Percentiles rank a stretch among this genome's conserved stretches.
Evolutionary conservation across 2,888 invertebrate species (phyloP).

Genomic region (Chirona hameri): DNA sequence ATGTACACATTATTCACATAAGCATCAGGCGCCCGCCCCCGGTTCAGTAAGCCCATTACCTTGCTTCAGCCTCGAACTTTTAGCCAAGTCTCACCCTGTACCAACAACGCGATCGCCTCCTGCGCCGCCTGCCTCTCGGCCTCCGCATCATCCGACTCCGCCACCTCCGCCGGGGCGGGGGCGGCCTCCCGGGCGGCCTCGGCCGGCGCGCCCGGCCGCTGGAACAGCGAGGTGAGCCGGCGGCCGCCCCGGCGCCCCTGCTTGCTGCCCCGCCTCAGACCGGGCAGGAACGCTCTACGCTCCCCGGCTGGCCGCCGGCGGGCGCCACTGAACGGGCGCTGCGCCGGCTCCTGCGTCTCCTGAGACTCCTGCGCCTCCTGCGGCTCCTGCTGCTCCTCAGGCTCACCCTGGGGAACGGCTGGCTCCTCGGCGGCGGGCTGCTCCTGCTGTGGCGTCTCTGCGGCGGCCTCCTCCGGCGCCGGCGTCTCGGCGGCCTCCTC

Average conservation of each 20-base stretch:
- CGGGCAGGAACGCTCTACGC: neutral
- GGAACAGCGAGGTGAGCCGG: neutral
- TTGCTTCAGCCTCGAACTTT: neutral
- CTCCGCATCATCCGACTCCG: neutral
- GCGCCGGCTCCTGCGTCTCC: neutral
- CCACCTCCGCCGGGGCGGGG: neutral
- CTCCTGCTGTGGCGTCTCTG: neutral
- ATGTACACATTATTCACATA: too few relatives aligned
- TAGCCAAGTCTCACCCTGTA: neutral
- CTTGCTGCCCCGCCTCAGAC: neutral
- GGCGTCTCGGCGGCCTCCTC: neutral
- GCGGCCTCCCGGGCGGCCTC: neutral
- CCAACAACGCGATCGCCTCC: constrained; percentile 4
- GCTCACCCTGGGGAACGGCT: neutral
- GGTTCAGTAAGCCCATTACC: neutral
- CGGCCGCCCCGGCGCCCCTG: neutral
- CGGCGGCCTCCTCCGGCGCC: neutral
- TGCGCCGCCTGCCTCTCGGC: neutral
- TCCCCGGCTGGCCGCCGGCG: neutral
- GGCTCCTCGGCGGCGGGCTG: neutral
- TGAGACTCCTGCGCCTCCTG: neutral
- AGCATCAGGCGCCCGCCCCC: neutral
- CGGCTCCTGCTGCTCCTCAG: neutral
- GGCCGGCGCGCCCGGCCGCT: neutral
- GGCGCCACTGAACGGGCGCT: neutral